Percentiles rank a stretch among this genome's conserved stretches.
Conservation (phyloP, 2,113 vertebrate species). For the Lanius ludovicianus region DNA sequence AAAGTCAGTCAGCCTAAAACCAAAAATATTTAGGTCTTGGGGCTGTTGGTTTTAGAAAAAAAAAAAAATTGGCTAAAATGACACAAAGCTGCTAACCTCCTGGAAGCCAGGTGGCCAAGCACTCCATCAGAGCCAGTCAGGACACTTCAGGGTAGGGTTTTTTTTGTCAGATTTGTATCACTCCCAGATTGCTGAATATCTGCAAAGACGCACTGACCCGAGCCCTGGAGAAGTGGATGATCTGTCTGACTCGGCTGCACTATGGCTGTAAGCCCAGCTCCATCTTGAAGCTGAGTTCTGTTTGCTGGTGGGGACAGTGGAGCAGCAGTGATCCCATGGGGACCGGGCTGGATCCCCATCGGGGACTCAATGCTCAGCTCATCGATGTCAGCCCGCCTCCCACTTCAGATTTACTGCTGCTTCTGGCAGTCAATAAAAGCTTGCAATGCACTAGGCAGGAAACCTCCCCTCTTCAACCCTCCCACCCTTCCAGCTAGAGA, state of each 20-base stretch:
- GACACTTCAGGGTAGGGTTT: not conserved
- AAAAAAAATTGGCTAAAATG: not conserved
- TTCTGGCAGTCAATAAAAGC: conserved; percentile 59
- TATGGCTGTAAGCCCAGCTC: not conserved
- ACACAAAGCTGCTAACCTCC: not conserved
- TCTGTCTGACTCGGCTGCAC: fast-evolving
- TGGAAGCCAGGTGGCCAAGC: not conserved
- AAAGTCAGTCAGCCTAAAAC: not conserved
- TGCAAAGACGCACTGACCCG: not conserved
- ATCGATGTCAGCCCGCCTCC: not conserved
- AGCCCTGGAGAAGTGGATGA: not conserved
- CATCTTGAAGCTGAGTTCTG: not conserved
- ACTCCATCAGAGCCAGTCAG: not conserved
- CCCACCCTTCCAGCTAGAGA: not conserved
- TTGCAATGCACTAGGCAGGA: conserved; percentile 46
- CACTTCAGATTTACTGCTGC: conserved; percentile 33
- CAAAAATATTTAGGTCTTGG: not conserved
- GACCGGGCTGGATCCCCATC: not conserved
- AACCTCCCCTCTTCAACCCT: conserved; percentile 40
- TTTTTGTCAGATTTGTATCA: not conserved
- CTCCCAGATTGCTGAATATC: not conserved
- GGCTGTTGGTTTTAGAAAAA: not conserved
- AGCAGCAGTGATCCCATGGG: not conserved
- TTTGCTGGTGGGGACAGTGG: not conserved
- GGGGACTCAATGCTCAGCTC: not conserved